phyloP scores from a whole-genome alignment of 64 coral and sea anemone species.

The Actinia equina region DNA sequence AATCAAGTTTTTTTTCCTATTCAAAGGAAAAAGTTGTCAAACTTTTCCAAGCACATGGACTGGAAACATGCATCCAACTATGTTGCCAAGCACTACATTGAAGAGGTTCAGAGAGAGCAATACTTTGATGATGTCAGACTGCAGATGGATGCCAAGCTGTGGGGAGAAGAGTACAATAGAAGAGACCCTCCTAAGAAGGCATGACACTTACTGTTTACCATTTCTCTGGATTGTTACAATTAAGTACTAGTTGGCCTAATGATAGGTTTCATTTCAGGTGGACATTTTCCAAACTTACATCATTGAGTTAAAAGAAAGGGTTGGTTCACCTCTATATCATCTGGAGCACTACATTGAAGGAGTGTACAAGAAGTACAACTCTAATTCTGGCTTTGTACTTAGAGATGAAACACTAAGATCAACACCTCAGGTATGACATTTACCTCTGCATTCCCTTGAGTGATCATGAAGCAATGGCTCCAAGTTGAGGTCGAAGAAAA shows the following conservation, averaged over 20 bases:
- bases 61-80: constrained; percentile 99
- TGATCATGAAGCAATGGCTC: too few relatives aligned
- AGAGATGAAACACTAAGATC: constrained; percentile 86
- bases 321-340: constrained; percentile 83
- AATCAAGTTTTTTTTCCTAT: not conserved
- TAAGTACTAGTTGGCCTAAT: not conserved
- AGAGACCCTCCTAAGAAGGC: constrained; percentile 96
- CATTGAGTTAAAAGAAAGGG: constrained; percentile 89
- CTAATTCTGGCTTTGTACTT: constrained; percentile 91
- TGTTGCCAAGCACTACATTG: constrained; percentile 90
- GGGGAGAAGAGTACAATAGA: constrained; percentile 98
- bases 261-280: constrained; percentile 50
- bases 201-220: not conserved
- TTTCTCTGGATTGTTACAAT: not conserved
- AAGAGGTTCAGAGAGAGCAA: constrained; percentile 63
- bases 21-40: constrained; percentile 94
- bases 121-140: constrained; percentile 95
- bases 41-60: constrained; percentile 89
- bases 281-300: constrained; percentile 96
- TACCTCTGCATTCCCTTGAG: too few relatives aligned
- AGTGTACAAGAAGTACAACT: constrained; percentile 98
- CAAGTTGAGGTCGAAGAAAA: too few relatives aligned
- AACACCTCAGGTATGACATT: constrained; percentile 73
- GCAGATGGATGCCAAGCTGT: constrained; percentile 99
- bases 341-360: constrained; percentile 98